A percentile compares a stretch with the other conserved stretches of the same genome.
Evolutionary conservation across 2,888 invertebrate genomes (phyloP).

Genomic region (Thecophora atra): DNA sequence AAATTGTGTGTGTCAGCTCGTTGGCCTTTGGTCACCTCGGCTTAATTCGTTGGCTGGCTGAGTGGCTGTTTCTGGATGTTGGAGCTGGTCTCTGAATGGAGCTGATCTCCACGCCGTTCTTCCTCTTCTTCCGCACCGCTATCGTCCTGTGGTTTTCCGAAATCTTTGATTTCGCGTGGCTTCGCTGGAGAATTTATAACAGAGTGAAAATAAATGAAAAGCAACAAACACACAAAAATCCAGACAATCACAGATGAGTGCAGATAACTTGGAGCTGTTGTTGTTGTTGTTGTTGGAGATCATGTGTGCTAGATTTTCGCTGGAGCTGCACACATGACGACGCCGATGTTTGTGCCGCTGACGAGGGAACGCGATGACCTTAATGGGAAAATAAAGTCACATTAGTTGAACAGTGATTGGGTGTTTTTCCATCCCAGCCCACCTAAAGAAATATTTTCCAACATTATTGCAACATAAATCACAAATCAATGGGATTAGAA

Average conservation of each 20-base stretch:
- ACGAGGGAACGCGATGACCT: neutral
- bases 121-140: neutral
- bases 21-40: constrained; percentile 63
- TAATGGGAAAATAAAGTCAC: constrained; percentile 21
- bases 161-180: constrained; percentile 24
- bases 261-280: constrained; percentile 9
- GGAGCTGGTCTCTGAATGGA: constrained; percentile 3
- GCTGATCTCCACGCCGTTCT: neutral
- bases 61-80: constrained; percentile 10
- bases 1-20: constrained; percentile 56
- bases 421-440: neutral
- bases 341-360: neutral
- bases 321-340: neutral
- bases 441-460: no score
- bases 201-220: constrained; percentile 18
- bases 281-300: constrained; percentile 26
- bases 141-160: constrained; percentile 31
- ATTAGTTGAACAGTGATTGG: neutral
- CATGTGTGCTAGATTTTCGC: constrained; percentile 20
- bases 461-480: no score
- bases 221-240: constrained; percentile 4
- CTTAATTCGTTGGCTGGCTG: constrained; percentile 54
- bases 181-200: constrained; percentile 29
- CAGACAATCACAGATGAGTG: constrained; percentile 27
- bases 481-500: no score